phyloP scores from a whole-genome alignment of 1,140 invertebrate genomes.

The Dendrolimus kikuchii region DNA sequence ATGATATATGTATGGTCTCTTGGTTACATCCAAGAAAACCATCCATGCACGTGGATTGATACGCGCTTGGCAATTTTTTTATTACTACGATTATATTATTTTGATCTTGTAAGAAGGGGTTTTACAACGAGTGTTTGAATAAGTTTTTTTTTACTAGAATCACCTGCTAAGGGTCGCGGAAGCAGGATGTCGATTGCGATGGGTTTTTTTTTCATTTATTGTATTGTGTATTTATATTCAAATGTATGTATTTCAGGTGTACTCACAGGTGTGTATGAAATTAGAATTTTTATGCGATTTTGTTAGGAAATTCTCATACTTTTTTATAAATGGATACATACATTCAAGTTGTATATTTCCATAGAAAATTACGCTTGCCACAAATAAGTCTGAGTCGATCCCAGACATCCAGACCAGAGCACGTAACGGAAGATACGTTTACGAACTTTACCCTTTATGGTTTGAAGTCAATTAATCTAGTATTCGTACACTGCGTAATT shows the following conservation, averaged over 20 bases:
- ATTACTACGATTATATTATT: constrained; percentile 20
- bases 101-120: constrained; percentile 24
- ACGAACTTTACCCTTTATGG: too few relatives aligned
- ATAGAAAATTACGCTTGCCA: too few relatives aligned
- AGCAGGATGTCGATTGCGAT: constrained; percentile 41
- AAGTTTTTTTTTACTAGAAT: constrained; percentile 35
- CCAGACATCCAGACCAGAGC: too few relatives aligned
- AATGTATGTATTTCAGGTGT: constrained; percentile 27
- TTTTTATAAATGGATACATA: background rate
- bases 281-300: constrained; percentile 15
- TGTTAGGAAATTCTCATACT: constrained; percentile 2
- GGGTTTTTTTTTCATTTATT: constrained; percentile 12
- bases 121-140: constrained; percentile 44
- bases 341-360: too few relatives aligned
- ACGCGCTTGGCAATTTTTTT: constrained; percentile 5
- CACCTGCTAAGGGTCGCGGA: constrained; percentile 50
- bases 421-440: too few relatives aligned
- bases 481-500: too few relatives aligned
- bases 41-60: constrained; percentile 2
- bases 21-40: too few relatives aligned
- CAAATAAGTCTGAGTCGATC: too few relatives aligned
- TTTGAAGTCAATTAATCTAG: too few relatives aligned
- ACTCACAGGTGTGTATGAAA: constrained; percentile 6
- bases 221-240: constrained; percentile 27
- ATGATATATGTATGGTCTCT: too few relatives aligned